Conservation (phyloP, 2,888 invertebrate species). For the Tetragonula carbonaria region DNA sequence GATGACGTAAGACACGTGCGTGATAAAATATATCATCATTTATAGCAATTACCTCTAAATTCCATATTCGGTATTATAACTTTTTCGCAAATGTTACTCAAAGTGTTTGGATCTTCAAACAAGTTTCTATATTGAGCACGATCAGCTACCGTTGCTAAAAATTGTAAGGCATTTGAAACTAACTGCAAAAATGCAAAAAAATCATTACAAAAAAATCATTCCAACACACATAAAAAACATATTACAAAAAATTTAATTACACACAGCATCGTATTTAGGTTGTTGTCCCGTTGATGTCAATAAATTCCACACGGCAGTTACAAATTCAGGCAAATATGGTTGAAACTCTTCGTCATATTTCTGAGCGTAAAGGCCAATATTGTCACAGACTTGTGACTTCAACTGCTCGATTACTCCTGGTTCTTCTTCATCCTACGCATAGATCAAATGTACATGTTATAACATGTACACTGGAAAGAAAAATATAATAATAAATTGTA, state of each 20-base stretch:
- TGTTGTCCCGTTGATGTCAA: slow-evolving; percentile 93
- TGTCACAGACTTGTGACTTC: slow-evolving; percentile 98
- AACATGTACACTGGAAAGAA: slow-evolving; percentile 26
- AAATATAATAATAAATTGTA: slow-evolving; percentile 38
- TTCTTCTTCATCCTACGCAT: slow-evolving; percentile 90
- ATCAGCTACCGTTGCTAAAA: slow-evolving; percentile 97
- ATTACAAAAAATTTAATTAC: slow-evolving; percentile 59
- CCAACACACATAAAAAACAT: background rate
- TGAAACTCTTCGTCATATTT: slow-evolving; percentile 99
- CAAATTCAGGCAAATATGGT: slow-evolving; percentile 94
- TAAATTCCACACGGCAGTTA: slow-evolving; percentile 97
- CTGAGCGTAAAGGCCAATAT: slow-evolving; percentile 96
- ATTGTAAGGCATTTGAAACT: slow-evolving; percentile 97
- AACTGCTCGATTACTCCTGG: slow-evolving; percentile 95
- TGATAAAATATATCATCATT: background rate
- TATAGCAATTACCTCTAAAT: slow-evolving; percentile 89
- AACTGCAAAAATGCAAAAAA: slow-evolving; percentile 86
- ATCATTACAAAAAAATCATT: slow-evolving; percentile 22
- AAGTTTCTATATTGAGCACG: slow-evolving; percentile 93
- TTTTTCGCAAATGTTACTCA: slow-evolving; percentile 97
- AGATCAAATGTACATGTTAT: slow-evolving; percentile 51
- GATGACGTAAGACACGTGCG: background rate
- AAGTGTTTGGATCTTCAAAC: slow-evolving; percentile 94
- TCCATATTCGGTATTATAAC: slow-evolving; percentile 99
- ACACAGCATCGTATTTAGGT: slow-evolving; percentile 95